Evolutionary conservation across 2,888 invertebrate species (phyloP), one percentile per base, ranked within the genome.

Genomic region (Pteria penguin): DNA sequence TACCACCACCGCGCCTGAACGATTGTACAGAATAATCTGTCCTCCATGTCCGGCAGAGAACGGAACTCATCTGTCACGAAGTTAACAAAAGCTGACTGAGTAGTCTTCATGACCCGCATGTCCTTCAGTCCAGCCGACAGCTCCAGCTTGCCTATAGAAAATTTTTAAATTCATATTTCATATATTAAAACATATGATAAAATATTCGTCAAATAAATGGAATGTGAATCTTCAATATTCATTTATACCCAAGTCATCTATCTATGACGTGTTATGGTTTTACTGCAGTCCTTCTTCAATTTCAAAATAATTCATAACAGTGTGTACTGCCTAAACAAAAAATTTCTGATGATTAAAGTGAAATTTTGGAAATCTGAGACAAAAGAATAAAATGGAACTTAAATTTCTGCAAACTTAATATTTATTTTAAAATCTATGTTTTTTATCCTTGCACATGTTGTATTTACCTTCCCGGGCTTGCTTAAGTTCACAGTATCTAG

Each of bases 61-160:
- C 96, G 94, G 91, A 95, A 96, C 86, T 96, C 96, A 87, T 96
- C 96, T 89, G 95, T 94, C 27, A 96, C 94, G 88, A 96, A 96
- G 91, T 96, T 95, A 2, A 94, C 95, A 89, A 96, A 96, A 0
- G 96, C 94, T 0, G 96, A 96, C 89, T 96, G 95, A 0, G 96
- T 96, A 0, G 96, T 96, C 92, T 96, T 96, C 79, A 96, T 91
- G 0, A 96, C 95, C 55, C 95, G 93, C 27, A 96, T 93, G 27
- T 94, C 95, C 84, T 94, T 95, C 69, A 96, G 92, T 8, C 96
- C 96, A 52, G 82, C 69, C 29, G 58, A 67, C 5, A 82, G 72
- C 22, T 73, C 1, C n/a, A 82, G 83, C 36, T 60, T 55, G 4
- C 76, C 84, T 84, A 65, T 31, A 52, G 36, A 65, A n/a, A 45